Percentiles rank a stretch among this genome's conserved stretches.
These are phyloP conservation scores for Drosophila pachea DNA, from an alignment of 1,140 invertebrate species.

Conservation along the genomic window DNA sequence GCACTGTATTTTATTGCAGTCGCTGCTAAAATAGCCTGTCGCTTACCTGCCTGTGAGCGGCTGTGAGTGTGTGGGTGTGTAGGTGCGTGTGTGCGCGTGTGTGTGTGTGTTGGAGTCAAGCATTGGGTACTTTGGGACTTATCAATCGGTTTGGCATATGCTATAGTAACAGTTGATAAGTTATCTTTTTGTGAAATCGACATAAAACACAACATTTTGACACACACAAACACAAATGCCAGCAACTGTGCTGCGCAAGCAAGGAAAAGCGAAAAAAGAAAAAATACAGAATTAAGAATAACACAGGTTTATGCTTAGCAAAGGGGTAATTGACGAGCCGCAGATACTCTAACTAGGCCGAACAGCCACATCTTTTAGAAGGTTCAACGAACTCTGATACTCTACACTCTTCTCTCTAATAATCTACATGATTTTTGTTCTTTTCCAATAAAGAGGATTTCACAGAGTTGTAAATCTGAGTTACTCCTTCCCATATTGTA, in stretches of 20 bases:
- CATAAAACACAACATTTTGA: slow-evolving; percentile 44
- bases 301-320: neutral
- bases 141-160: slow-evolving; percentile 52
- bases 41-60: neutral
- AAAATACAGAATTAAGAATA: neutral
- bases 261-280: slow-evolving; percentile 3
- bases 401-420: too few species aligned
- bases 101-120: slow-evolving; percentile 16
- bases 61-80: slow-evolving; percentile 21
- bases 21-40: neutral
- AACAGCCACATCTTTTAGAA: too few species aligned
- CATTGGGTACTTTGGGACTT: slow-evolving; percentile 22
- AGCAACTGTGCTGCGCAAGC: slow-evolving; percentile 22
- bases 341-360: too few species aligned
- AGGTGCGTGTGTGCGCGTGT: slow-evolving; percentile 13
- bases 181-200: slow-evolving; percentile 45
- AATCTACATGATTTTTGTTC: too few species aligned
- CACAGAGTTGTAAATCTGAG: too few species aligned
- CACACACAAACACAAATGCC: slow-evolving; percentile 9
- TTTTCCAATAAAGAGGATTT: too few species aligned
- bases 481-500: too few species aligned
- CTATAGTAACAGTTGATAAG: slow-evolving; percentile 39
- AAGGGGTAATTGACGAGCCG: neutral
- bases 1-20: too few species aligned
- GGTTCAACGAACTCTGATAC: too few species aligned